A percentile compares a stretch with the other conserved stretches of the same genome.
Evolutionary conservation across 2,113 vertebrate species (phyloP).

Genomic region (Girardinichthys multiradiatus): DNA sequence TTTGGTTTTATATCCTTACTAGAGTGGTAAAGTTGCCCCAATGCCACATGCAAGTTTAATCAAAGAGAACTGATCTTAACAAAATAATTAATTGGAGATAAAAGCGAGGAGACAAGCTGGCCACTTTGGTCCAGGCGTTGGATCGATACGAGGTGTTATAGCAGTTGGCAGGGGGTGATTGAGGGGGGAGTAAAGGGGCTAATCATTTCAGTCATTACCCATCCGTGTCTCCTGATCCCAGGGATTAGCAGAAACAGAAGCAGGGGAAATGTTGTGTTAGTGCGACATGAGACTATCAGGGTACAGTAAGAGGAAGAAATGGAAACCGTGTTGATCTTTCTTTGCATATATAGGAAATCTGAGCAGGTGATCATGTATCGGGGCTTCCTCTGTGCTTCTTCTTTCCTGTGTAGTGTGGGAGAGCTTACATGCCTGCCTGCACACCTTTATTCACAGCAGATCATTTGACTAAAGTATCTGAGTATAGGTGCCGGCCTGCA

Average conservation of each 20-base stretch:
- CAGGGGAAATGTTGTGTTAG: conserved; percentile 68
- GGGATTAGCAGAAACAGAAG: conserved; percentile 69
- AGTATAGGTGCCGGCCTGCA: conserved; percentile 16
- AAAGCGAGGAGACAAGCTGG: conserved; percentile 36
- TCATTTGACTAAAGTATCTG: conserved; percentile 53
- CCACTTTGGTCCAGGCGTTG: conserved; percentile 31
- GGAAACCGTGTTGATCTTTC: conserved; percentile 21
- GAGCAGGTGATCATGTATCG: neutral
- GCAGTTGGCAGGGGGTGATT: conserved; percentile 32
- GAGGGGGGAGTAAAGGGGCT: conserved; percentile 51
- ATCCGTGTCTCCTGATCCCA: conserved; percentile 63
- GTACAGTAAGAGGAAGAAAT: conserved; percentile 16
- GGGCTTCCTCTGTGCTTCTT: neutral
- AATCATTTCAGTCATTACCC: conserved; percentile 75
- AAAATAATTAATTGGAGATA: conserved; percentile 24
- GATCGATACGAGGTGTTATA: conserved; percentile 67
- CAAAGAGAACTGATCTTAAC: neutral
- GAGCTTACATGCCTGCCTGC: conserved; percentile 60
- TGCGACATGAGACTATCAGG: conserved; percentile 56
- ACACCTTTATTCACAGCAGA: conserved; percentile 55
- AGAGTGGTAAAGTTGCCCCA: neutral
- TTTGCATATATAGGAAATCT: conserved; percentile 4
- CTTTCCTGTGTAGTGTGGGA: conserved; percentile 23
- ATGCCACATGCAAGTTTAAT: neutral
- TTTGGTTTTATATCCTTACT: neutral